Percentiles rank a stretch among this genome's conserved stretches.
These are phyloP conservation scores for Drosophila lacicola DNA, from an alignment of 2,888 invertebrate species.

Conservation along the genomic window DNA sequence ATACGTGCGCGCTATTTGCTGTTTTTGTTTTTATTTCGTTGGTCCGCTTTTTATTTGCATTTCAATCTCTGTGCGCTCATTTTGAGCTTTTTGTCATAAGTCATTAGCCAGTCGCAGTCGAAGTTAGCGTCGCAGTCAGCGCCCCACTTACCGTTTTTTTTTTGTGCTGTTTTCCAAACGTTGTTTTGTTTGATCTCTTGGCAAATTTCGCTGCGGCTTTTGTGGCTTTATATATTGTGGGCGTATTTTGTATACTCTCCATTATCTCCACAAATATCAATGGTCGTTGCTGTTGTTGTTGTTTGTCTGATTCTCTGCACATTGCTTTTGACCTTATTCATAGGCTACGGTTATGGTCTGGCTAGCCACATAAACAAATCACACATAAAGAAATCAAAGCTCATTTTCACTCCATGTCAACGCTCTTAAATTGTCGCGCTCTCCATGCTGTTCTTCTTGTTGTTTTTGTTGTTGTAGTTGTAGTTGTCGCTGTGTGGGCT, in stretches of 20 bases:
- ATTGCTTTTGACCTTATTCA: slow-evolving; percentile 72
- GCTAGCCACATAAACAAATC: slow-evolving; percentile 69
- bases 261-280: slow-evolving; percentile 66
- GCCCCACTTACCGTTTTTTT: slow-evolving; percentile 25
- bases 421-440: slow-evolving; percentile 53
- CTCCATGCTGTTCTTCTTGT: slow-evolving; percentile 22
- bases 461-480: slow-evolving; percentile 32
- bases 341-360: slow-evolving; percentile 61
- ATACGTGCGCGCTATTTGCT: slow-evolving; percentile 53
- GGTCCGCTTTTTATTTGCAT: slow-evolving; percentile 53
- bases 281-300: slow-evolving; percentile 45
- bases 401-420: slow-evolving; percentile 77
- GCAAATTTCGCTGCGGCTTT: slow-evolving; percentile 68
- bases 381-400: slow-evolving; percentile 75
- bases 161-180: slow-evolving; percentile 59
- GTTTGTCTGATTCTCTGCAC: slow-evolving; percentile 30
- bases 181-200: slow-evolving; percentile 58
- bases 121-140: slow-evolving; percentile 9
- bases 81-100: slow-evolving; percentile 49
- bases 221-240: slow-evolving; percentile 64
- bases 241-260: slow-evolving; percentile 54
- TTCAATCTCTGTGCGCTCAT: slow-evolving; percentile 53
- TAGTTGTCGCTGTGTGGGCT: slow-evolving; percentile 62
- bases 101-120: slow-evolving; percentile 40
- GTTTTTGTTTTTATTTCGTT: slow-evolving; percentile 36